A percentile compares a stretch with the other conserved stretches of the same genome.
phyloP scores from a whole-genome alignment of 2,113 vertebrate genomes.

The Syngnathoides biaculeatus region DNA sequence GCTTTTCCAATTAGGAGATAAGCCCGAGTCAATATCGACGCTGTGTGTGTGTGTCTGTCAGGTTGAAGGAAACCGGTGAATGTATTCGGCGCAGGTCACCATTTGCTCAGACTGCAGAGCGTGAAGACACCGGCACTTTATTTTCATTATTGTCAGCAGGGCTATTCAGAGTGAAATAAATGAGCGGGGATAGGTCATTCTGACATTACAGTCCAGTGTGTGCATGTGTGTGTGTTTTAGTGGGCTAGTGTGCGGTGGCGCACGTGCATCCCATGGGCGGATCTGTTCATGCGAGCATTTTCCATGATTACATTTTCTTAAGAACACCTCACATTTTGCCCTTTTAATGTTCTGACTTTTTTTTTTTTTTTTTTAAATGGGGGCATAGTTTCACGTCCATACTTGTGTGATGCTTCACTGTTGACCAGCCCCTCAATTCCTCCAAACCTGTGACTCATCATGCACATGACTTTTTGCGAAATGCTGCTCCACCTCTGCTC shows the following conservation, averaged over 20 bases:
- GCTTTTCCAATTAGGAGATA: constrained; percentile 79
- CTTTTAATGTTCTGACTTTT: constrained; percentile 12
- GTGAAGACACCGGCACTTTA: constrained; percentile 22
- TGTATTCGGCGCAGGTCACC: constrained; percentile 29
- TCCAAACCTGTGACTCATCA: constrained; percentile 48
- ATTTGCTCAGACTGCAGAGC: constrained; percentile 26
- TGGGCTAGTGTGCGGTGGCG: not conserved
- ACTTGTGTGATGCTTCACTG: constrained; percentile 5
- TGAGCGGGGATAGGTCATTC: constrained; percentile 2
- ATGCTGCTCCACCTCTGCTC: constrained; percentile 25
- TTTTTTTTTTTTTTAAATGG: not conserved
- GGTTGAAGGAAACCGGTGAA: constrained; percentile 19
- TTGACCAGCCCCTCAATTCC: constrained; percentile 36
- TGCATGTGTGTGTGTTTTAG: constrained; percentile 5
- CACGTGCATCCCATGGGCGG: constrained; percentile 20
- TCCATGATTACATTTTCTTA: constrained; percentile 46
- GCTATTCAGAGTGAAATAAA: constrained; percentile 3
- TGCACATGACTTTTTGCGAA: constrained; percentile 31
- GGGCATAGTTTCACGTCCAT: not conserved
- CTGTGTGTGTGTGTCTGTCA: constrained; percentile 9
- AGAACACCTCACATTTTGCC: constrained; percentile 32
- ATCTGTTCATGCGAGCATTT: constrained; percentile 37
- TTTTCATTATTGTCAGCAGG: constrained; percentile 26
- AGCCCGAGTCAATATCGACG: constrained; percentile 68
- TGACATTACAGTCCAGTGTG: constrained; percentile 14